Evolutionary conservation across 2,888 invertebrate genomes (phyloP), one percentile per base, ranked within the genome.

Genomic region (Schizaphis graminum): DNA sequence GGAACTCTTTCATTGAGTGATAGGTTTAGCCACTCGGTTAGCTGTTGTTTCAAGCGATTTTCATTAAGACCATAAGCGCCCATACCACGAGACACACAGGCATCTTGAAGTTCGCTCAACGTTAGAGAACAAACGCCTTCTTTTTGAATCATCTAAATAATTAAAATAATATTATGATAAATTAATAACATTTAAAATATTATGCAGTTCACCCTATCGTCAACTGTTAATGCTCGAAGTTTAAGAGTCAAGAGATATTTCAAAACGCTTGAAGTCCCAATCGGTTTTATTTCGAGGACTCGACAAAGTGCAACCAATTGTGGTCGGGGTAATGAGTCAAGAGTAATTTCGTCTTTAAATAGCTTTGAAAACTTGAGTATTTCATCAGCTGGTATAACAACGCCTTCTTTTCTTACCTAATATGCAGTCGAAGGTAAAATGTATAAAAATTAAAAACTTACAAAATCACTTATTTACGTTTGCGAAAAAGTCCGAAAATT

Each of bases 281-380:
- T 97, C 0, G 98, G 98, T 95, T 98, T 97, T 13, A 97, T 97
- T 96, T 99, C 98, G 94, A 99, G 96, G 7, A 99, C 98, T 95
- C 98, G 97, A 96, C 99, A 99, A 89, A 99, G 96, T 0, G 99
- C 99, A 88, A 98, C 97, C 95, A 99, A 96, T 96, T 99, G 99
- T 13, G 97, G 98, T 93, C 99, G 96, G 35, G 97, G 97, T 92
- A 99, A 96, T 4, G 99, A 99, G 96, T 99, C 99, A 94, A 99
- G 96, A 0, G 99, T 99, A 77, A 99, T 98, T 96, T 99, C 99
- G 96, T 99, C 99, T 96, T 99, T 98, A 96, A 99, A 99, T 77
- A 99, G 96, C 96, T 99, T 99, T 1, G 99, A 98, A 96, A 98
- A 99, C 95, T 98, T 99, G 96, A 99, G 97, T 93, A 99, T 99